Base-by-base conservation (phyloP, 2,797 vertebrate genomes). In the Sparus aurata region DNA sequence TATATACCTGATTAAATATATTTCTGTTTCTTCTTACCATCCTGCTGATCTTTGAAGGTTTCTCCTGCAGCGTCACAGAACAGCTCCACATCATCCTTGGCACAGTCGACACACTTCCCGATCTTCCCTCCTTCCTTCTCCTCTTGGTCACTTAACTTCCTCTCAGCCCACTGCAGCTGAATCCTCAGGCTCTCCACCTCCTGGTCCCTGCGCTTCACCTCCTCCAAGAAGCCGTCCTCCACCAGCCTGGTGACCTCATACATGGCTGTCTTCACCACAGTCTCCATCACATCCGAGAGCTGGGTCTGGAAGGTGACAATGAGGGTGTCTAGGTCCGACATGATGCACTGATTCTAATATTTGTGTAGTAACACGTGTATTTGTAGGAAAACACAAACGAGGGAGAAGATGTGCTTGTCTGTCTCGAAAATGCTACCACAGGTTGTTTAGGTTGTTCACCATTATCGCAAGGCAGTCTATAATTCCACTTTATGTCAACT, bases 261-360 rank as follows among this genome's bases (percentile, higher is more conserved):
- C 91, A 96, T 91, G 22, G 95, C 93, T 0, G 94, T 93, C 85
- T 95, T 95, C 12, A 96, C 76, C 64, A 96, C 87, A 2, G 94
- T 87, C 87, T 96, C 95, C 95, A 96, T 95, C 76, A 96, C 94
- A 25, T 93, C 94, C 2, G 94, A 95, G 0, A 96, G 93, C 85
- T 95, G 95, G 8, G 93, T 92, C 91, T 96, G 95, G 81, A 96
- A 96, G 16, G 94, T 90, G 23, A 94, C 86, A 18, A 95, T 74
- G 17, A 96, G 89, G 13, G 80, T 80, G 68, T 95, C 95, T 88
- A 95, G 78, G 64, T 92, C 91, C 77, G 90, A 86, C 93, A 95
- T 93, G 78, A 3, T 77, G 11, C 22, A 22, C 46, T 4, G n/a
- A n/a, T n/a, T 55, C 60, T 12, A 34, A 34, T 34, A 34, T 5